Evolutionary conservation across 1,140 invertebrate species (phyloP).

Genomic region (Aleiodes sp.): DNA sequence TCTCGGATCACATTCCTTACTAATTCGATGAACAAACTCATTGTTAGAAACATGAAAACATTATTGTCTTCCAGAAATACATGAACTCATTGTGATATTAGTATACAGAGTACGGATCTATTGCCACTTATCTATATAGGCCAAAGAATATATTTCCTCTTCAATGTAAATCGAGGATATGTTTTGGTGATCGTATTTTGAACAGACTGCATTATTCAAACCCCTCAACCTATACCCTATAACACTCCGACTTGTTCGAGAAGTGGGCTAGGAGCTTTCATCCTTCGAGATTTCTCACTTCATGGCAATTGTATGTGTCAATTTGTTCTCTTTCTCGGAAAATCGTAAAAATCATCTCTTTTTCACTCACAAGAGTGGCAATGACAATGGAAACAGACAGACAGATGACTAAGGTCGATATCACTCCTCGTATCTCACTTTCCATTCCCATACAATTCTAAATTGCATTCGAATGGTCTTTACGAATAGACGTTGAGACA

Average conservation of each 20-base stretch:
- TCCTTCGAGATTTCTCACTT: neutral
- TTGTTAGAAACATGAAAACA: too few species aligned
- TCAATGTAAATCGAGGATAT: neutral
- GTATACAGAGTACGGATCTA: too few species aligned
- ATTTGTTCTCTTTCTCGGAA: slow-evolving; percentile 19
- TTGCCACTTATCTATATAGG: too few species aligned
- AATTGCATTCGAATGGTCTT: slow-evolving; percentile 16
- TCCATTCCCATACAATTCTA: neutral
- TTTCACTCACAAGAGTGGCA: neutral
- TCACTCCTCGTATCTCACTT: neutral
- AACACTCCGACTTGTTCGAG: too few species aligned
- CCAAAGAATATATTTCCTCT: too few species aligned
- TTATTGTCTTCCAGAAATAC: too few species aligned
- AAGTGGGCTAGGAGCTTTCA: neutral
- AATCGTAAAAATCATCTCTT: neutral
- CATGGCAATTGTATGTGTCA: slow-evolving; percentile 18
- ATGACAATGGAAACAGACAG: neutral
- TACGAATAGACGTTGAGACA: slow-evolving; percentile 15
- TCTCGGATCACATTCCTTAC: too few species aligned
- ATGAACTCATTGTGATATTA: too few species aligned
- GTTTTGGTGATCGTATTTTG: slow-evolving; percentile 21
- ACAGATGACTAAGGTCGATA: neutral
- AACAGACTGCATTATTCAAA: slow-evolving; percentile 33
- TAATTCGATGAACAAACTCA: too few species aligned
- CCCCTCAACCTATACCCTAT: slow-evolving; percentile 4